These are phyloP conservation scores for Drosophila funebris DNA, from an alignment of 1,140 invertebrate species.

Conservation along the genomic window DNA sequence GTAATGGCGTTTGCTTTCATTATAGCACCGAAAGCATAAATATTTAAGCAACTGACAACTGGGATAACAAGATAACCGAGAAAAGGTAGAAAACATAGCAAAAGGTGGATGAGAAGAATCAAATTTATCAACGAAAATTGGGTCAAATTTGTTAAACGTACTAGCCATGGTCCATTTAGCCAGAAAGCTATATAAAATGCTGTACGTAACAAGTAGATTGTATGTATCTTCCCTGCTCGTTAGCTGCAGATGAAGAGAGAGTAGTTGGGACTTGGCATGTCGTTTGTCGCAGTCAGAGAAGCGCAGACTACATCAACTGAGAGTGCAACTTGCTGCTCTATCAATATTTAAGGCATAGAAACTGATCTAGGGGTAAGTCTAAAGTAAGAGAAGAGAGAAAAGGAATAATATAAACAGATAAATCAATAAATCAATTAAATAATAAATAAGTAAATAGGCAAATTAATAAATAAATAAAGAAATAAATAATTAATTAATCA, in stretches of 20 bases:
- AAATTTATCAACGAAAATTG: slow-evolving; percentile 38
- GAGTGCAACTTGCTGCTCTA: not conserved
- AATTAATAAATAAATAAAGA: no score
- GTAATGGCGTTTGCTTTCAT: slow-evolving; percentile 79
- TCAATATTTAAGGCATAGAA: not conserved
- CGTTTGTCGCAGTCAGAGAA: not conserved
- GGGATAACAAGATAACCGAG: slow-evolving; percentile 70
- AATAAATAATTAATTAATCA: no score
- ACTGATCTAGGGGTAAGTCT: no score
- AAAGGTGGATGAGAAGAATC: slow-evolving; percentile 2
- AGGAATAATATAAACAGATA: no score
- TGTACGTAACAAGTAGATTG: not conserved
- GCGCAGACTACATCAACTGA: not conserved
- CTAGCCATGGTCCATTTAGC: slow-evolving; percentile 11
- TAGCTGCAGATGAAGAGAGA: no score
- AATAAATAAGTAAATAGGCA: no score
- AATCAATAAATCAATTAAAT: no score
- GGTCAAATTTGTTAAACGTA: slow-evolving; percentile 48
- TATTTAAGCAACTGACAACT: slow-evolving; percentile 79
- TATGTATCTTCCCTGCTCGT: not conserved
- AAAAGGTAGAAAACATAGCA: slow-evolving; percentile 27
- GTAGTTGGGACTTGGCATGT: not conserved
- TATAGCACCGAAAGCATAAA: slow-evolving; percentile 73
- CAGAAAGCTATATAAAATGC: slow-evolving; percentile 2
- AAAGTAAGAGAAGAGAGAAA: no score